Conservation (phyloP, 2,797 vertebrate species). For the Anguilla obscura region DNA sequence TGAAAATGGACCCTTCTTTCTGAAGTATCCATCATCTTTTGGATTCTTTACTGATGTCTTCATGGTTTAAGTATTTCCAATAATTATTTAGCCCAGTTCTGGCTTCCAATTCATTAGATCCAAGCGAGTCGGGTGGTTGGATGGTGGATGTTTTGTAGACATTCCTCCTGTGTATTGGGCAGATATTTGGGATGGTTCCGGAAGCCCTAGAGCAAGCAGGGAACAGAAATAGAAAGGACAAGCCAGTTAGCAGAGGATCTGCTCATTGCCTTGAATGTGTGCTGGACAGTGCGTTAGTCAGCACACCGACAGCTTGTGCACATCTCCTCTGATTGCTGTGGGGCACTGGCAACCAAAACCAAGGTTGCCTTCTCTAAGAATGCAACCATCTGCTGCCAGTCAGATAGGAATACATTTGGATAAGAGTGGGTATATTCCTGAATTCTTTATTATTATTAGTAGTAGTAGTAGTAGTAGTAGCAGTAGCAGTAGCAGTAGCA, state of each 20-base stretch:
- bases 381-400: background rate
- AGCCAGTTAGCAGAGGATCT: background rate
- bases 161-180: background rate
- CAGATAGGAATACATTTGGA: background rate
- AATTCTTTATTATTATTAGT: background rate
- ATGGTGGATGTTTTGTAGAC: background rate
- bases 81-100: background rate
- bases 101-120: background rate
- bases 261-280: background rate
- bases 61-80: background rate
- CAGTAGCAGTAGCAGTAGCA: no score
- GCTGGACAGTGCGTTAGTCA: conserved; percentile 38
- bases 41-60: background rate
- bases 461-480: no score
- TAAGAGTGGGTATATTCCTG: background rate
- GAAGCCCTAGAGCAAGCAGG: background rate
- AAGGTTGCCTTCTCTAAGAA: background rate
- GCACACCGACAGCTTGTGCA: conserved; percentile 66
- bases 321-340: conserved; percentile 23
- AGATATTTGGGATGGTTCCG: background rate
- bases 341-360: conserved; percentile 5
- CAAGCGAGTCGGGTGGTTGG: background rate
- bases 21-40: background rate
- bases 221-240: background rate
- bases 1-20: background rate